phyloP scores from a whole-genome alignment of 1,140 invertebrate genomes.

The Drosophila mayri region DNA sequence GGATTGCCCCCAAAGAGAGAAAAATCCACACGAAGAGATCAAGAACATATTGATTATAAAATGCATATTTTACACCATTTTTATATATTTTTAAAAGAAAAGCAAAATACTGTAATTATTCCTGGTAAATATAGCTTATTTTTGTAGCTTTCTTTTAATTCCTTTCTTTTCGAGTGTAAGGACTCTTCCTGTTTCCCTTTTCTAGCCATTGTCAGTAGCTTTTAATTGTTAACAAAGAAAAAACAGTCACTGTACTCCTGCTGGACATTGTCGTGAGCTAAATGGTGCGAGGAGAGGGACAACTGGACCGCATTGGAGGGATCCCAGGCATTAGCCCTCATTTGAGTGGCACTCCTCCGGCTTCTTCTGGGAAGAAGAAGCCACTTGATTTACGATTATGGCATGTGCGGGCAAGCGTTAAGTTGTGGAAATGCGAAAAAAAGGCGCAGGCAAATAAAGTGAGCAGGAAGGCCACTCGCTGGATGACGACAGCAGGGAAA shows the following conservation, averaged over 20 bases:
- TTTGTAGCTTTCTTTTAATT: neutral
- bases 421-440: conserved; percentile 59
- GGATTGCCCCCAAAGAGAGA: neutral
- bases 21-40: neutral
- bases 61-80: neutral
- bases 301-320: conserved; percentile 12
- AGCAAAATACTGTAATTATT: too few relatives aligned
- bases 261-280: conserved; percentile 50
- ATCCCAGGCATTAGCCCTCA: conserved; percentile 23
- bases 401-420: conserved; percentile 57
- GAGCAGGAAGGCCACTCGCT: conserved; percentile 23
- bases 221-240: conserved; percentile 53
- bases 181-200: neutral
- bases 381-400: conserved; percentile 69
- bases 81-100: neutral
- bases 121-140: neutral
- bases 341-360: conserved; percentile 25
- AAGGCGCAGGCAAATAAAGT: conserved; percentile 57
- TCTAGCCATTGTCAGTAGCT: neutral
- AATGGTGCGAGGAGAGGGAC: conserved; percentile 27
- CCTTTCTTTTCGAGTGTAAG: conserved; percentile 1
- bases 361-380: conserved; percentile 13
- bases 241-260: conserved; percentile 33
- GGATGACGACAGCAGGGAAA: conserved; percentile 30
- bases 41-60: conserved; percentile 3